Evolutionary conservation across 1,140 invertebrate species (phyloP).

Genomic region (Eriosoma lanigerum): DNA sequence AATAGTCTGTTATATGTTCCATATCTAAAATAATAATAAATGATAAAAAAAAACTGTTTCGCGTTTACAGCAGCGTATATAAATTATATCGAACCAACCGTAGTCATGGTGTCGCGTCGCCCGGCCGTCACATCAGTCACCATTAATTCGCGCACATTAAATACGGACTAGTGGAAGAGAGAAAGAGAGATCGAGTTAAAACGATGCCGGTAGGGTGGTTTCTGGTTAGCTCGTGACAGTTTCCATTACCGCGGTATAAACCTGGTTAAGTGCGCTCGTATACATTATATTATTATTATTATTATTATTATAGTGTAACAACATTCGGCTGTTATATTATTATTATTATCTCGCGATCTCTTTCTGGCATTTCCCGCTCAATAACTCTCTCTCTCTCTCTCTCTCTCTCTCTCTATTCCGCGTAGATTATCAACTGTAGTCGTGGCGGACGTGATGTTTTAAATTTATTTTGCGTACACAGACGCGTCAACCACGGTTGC

Average conservation of each 20-base stretch:
- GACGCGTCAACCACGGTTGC: constrained; percentile 32
- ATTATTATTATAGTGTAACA: background rate
- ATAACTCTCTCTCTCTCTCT: no score
- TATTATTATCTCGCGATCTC: background rate
- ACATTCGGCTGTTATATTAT: background rate
- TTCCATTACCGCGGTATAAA: constrained; percentile 43
- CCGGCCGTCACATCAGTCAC: constrained; percentile 28
- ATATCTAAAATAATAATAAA: background rate
- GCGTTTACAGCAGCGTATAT: background rate
- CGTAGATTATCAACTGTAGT: background rate
- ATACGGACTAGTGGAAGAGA: background rate
- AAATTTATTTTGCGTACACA: constrained; percentile 34
- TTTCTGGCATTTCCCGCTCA: no score
- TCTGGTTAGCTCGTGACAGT: constrained; percentile 20
- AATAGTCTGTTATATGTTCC: no score
- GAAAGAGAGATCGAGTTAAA: background rate
- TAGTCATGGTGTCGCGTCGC: no score
- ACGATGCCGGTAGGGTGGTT: no score
- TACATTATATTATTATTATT: background rate
- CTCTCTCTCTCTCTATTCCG: no score
- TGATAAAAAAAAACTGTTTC: background rate
- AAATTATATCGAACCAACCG: background rate
- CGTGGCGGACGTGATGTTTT: background rate
- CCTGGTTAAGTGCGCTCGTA: background rate
- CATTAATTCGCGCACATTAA: constrained; percentile 4